Percentiles rank a stretch among this genome's conserved stretches.
Evolutionary conservation across 2,113 vertebrate species (phyloP).

Genomic region (Cathartes aura): DNA sequence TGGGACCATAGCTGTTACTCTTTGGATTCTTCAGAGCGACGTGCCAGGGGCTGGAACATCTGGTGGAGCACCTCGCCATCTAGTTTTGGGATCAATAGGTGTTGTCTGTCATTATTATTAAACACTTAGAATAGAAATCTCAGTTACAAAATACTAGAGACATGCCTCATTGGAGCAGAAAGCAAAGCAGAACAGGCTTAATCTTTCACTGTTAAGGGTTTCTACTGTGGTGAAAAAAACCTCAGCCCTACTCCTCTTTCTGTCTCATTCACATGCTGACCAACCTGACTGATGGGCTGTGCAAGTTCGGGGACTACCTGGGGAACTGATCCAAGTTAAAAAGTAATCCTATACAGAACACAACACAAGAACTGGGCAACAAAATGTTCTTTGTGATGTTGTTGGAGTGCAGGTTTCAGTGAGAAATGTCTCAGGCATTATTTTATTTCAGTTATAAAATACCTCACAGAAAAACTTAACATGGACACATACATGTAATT

Average conservation of each 20-base stretch:
- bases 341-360: not conserved
- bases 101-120: not conserved
- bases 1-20: not conserved
- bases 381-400: not conserved
- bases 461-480: not conserved
- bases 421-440: not conserved
- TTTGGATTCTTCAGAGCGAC: not conserved
- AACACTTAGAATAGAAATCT: not conserved
- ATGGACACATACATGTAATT: rapidly evolving
- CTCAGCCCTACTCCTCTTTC: not conserved
- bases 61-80: not conserved
- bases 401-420: not conserved
- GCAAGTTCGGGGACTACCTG: not conserved
- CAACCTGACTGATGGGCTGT: not conserved
- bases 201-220: not conserved
- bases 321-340: not conserved
- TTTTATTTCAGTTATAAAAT: not conserved
- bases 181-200: not conserved
- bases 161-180: not conserved
- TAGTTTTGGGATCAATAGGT: not conserved
- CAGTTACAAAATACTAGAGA: not conserved
- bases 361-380: not conserved
- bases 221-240: not conserved
- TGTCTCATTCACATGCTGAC: not conserved
- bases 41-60: not conserved